These are phyloP conservation scores for Lycia hirtaria DNA, from an alignment of 2,888 invertebrate genomes.

Conservation along the genomic window DNA sequence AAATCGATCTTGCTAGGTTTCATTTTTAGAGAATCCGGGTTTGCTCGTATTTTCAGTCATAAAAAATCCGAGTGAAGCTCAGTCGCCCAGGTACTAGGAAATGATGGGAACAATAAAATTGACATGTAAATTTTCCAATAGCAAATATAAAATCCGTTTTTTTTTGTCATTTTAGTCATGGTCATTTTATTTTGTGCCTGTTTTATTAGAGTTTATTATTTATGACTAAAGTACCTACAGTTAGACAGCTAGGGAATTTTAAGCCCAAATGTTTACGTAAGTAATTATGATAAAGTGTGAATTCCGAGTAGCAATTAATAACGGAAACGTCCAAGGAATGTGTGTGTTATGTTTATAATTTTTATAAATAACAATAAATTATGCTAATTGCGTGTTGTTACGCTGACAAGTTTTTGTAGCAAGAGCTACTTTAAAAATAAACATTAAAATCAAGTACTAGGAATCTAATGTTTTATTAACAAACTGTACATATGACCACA, in stretches of 20 bases:
- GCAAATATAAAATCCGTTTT: too few species aligned
- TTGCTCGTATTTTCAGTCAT: too few species aligned
- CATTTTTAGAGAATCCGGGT: too few species aligned
- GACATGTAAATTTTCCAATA: too few species aligned
- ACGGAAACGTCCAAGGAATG: constrained; percentile 17
- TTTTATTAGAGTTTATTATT: not conserved
- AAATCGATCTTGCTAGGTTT: too few species aligned
- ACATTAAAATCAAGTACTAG: not conserved
- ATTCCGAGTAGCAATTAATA: constrained; percentile 22
- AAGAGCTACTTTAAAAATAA: not conserved
- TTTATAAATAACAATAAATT: constrained; percentile 30
- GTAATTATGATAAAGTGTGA: constrained; percentile 23
- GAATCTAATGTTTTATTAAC: too few species aligned
- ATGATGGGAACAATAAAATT: too few species aligned
- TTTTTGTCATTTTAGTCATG: too few species aligned
- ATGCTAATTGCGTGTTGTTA: constrained; percentile 15
- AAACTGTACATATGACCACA: too few species aligned
- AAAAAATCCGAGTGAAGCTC: too few species aligned
- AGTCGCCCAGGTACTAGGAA: too few species aligned
- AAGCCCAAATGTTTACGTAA: constrained; percentile 12
- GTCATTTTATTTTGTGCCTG: not conserved
- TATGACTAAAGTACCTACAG: not conserved
- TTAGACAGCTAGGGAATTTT: constrained; percentile 5
- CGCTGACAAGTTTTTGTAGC: constrained; percentile 16
- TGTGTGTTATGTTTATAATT: constrained; percentile 19